Conservation (phyloP, 2,888 invertebrate species). For the Hirtodrosophila duncani region DNA sequence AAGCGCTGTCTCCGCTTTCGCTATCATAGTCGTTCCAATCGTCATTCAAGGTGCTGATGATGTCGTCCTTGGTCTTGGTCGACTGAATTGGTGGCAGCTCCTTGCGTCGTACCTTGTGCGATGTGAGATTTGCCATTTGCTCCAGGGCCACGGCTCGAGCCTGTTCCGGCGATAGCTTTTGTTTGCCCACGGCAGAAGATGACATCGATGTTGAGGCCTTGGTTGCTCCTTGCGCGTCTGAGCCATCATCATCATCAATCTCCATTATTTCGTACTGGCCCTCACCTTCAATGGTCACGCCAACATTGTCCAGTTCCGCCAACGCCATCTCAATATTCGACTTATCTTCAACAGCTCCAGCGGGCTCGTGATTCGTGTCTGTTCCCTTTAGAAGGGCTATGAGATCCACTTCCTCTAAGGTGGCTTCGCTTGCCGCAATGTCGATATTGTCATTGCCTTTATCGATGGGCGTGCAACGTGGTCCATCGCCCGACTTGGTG, state of each 20-base stretch:
- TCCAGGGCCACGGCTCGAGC: constrained; percentile 75
- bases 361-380: constrained; percentile 80
- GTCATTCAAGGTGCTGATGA: constrained; percentile 72
- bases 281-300: constrained; percentile 76
- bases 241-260: constrained; percentile 61
- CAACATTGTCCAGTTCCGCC: constrained; percentile 53
- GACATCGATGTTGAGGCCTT: not conserved
- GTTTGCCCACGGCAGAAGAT: constrained; percentile 19
- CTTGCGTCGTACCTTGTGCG: constrained; percentile 52
- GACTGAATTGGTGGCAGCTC: constrained; percentile 53
- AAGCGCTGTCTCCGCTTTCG: constrained; percentile 18
- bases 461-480: constrained; percentile 7
- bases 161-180: constrained; percentile 65
- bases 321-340: constrained; percentile 40
- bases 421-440: constrained; percentile 10
- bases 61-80: constrained; percentile 46
- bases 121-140: constrained; percentile 69
- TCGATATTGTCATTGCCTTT: not conserved
- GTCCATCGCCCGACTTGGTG: not conserved
- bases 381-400: constrained; percentile 81
- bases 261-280: constrained; percentile 76
- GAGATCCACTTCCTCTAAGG: constrained; percentile 74
- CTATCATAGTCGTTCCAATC: constrained; percentile 78
- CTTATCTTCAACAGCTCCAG: constrained; percentile 13
- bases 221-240: constrained; percentile 4